Conservation (phyloP, 2,113 vertebrate genomes). For the Narcine bancroftii region DNA sequence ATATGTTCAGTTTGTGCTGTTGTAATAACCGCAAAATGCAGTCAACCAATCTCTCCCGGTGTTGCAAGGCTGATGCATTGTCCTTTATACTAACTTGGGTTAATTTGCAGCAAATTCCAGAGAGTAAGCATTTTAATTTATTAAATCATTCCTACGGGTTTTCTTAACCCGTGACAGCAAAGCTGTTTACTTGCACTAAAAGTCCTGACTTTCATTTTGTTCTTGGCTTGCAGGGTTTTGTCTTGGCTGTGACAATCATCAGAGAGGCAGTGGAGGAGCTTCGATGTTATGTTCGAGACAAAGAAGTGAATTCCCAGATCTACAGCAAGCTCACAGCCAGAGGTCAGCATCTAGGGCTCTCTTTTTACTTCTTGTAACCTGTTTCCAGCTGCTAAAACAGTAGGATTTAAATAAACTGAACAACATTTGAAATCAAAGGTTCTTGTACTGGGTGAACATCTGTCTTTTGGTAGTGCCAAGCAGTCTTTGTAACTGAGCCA, state of each 20-base stretch:
- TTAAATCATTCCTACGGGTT: not conserved
- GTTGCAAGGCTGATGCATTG: not conserved
- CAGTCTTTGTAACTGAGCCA: not conserved
- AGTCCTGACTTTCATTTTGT: not conserved
- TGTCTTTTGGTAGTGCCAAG: not conserved
- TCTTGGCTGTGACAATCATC: constrained; percentile 80
- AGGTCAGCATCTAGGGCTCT: constrained; percentile 61
- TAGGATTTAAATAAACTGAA: constrained; percentile 23
- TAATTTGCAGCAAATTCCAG: not conserved
- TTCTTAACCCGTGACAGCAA: not conserved
- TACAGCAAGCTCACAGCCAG: constrained; percentile 91
- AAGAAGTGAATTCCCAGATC: constrained; percentile 96
- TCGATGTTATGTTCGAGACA: constrained; percentile 84
- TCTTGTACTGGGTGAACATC: constrained; percentile 9
- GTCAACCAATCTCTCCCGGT: not conserved
- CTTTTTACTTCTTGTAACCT: constrained; percentile 38
- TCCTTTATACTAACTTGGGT: not conserved
- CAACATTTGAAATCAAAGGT: constrained; percentile 35
- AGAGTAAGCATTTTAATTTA: not conserved
- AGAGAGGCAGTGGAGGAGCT: constrained; percentile 91
- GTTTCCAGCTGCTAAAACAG: constrained; percentile 35
- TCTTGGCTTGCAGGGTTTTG: constrained; percentile 68
- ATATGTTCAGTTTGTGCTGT: not conserved
- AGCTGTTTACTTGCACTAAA: not conserved
- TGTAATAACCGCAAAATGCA: not conserved